Evolutionary conservation across 2,888 invertebrate species (phyloP), one percentile per base, ranked within the genome.

Genomic region (Sphaeridia pumilis): DNA sequence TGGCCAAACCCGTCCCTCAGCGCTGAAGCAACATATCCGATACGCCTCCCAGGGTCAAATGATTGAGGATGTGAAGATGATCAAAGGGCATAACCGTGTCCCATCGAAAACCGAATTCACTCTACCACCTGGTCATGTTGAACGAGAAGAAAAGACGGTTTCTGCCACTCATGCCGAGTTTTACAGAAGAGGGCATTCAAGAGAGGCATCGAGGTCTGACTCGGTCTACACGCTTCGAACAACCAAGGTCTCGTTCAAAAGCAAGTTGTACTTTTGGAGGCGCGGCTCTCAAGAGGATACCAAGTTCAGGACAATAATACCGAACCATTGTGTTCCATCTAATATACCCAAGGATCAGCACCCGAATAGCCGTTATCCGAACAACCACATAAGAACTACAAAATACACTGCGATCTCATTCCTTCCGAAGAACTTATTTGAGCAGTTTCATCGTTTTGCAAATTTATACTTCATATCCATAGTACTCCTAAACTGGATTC

Each of bases 401-500:
- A 94, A 95, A 74, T 97, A 97, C 72, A 92, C 92, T 24, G 69
- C 89, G 55, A 75, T 93, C 63, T 92, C 89, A 65, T 97, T 97
- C 74, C 74, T 97, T 69, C 94, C 95, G 54, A 87, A 93, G 73
- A 95, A 95, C 74, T 76, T 97, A 57, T 80, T 94, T 72, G 94
- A 95, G 74, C 95, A 97, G 74, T 94, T 97, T 72, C 94, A 94
- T 73, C 81, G 95, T 58, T 88, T 93, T 69, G 95, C 95, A 59
- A 97, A 97, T 77, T 77, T 97, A 68, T 97, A 95, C 76, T 97
- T 97, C 74, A 84, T 95, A 69, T 88, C 93, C 70, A 93, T 97
- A 70, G 92, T 94, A 67, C 74, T 93, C 66, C 78, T 95, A 60
- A 95, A 95, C 74, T 94, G 92, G 92, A 84, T 94, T 69, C 93